phyloP scores from a whole-genome alignment of 1,140 invertebrate species.

The Spodoptera litura region DNA sequence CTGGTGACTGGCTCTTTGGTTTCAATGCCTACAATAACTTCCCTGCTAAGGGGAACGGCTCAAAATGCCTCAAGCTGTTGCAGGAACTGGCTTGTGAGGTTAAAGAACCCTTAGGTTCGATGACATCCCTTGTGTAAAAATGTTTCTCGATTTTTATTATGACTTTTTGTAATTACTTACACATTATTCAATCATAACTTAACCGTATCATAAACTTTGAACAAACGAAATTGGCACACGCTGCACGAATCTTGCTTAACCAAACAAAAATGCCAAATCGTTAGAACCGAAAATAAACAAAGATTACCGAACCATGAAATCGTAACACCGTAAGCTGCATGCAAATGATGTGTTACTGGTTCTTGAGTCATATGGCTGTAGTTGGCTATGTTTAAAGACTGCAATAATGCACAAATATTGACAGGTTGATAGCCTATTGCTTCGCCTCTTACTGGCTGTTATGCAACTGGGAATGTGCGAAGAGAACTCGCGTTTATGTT shows the following conservation, averaged over 20 bases:
- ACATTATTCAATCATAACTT: no score
- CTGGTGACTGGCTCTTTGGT: not conserved
- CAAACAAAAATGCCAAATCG: slow-evolving; percentile 2
- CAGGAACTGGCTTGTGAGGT: no score
- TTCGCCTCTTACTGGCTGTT: not conserved
- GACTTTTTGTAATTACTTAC: no score
- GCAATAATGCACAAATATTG: slow-evolving; percentile 41
- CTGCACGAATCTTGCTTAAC: no score
- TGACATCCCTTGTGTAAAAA: no score
- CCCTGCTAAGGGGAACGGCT: not conserved
- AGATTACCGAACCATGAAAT: slow-evolving; percentile 34
- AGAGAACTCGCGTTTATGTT: slow-evolving; percentile 15
- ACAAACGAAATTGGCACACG: no score
- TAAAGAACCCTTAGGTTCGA: no score
- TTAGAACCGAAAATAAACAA: not conserved
- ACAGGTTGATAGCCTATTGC: slow-evolving; percentile 27
- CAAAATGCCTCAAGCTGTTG: no score
- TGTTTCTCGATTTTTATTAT: no score
- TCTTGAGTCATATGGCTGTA: slow-evolving; percentile 12
- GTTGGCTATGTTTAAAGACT: slow-evolving; percentile 8
- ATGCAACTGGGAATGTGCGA: slow-evolving; percentile 29
- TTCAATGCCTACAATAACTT: not conserved
- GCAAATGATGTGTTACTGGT: slow-evolving; percentile 9
- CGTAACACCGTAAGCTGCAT: slow-evolving; percentile 8
- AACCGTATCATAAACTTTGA: no score